phyloP scores from a whole-genome alignment of 2,113 vertebrate genomes.

The Mormoops blainvillei region DNA sequence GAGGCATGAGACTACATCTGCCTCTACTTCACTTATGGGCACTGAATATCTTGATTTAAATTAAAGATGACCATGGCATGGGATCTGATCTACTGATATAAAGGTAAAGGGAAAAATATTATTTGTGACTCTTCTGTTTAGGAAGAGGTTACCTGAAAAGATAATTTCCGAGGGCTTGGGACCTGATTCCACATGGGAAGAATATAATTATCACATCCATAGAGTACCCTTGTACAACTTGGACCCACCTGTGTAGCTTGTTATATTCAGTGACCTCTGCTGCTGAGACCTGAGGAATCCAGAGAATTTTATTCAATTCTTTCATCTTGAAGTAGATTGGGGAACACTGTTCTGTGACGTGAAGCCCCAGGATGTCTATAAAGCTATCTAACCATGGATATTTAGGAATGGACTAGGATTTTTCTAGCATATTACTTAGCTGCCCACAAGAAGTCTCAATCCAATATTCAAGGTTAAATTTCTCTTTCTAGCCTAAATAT shows the following conservation, averaged over 20 bases:
- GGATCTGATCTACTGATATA: background rate
- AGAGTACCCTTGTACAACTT: background rate
- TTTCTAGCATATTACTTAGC: background rate
- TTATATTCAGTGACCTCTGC: background rate
- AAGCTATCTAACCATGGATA: background rate
- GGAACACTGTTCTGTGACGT: background rate
- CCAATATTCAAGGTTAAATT: background rate
- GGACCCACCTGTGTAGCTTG: background rate
- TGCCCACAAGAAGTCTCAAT: background rate
- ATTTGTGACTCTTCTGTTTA: background rate
- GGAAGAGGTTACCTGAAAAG: background rate
- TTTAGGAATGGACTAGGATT: background rate
- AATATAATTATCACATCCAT: background rate
- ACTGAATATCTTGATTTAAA: background rate
- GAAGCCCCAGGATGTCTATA: background rate
- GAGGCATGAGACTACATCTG: background rate
- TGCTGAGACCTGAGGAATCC: background rate
- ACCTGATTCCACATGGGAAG: background rate
- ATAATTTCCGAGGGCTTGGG: background rate
- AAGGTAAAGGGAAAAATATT: background rate
- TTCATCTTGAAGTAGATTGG: background rate
- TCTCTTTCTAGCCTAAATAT: background rate
- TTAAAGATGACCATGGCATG: background rate
- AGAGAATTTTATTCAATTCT: background rate
- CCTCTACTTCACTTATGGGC: background rate